These are phyloP conservation scores for Gymnocypris eckloni DNA, from an alignment of 2,797 vertebrate species.

Conservation along the genomic window DNA sequence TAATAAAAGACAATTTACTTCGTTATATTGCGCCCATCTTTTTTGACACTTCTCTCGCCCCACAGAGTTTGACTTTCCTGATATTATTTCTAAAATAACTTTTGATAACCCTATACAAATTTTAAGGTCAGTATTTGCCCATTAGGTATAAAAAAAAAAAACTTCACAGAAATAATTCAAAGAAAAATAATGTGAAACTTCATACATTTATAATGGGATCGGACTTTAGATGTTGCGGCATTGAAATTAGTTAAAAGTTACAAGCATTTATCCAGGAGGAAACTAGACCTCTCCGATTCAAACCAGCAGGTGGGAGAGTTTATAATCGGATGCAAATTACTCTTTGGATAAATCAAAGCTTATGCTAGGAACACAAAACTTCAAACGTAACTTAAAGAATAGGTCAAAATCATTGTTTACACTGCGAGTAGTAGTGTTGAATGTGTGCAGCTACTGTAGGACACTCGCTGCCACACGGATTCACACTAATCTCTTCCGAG, in stretches of 20 bases:
- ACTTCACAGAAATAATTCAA: background rate
- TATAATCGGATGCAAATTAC: background rate
- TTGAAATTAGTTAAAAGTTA: background rate
- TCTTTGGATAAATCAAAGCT: constrained; percentile 6
- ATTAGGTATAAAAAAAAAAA: background rate
- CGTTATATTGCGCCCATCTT: background rate
- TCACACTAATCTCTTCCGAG: constrained; percentile 27
- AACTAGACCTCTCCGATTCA: background rate
- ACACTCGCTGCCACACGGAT: constrained; percentile 17
- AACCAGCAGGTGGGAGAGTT: background rate
- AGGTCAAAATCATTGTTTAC: constrained; percentile 33
- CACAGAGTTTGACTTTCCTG: background rate
- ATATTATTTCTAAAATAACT: background rate
- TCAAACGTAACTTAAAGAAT: constrained; percentile 5
- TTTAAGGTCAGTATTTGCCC: background rate
- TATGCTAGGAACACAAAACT: background rate
- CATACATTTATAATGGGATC: background rate
- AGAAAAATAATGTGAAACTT: background rate
- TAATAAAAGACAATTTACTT: background rate
- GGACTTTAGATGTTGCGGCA: background rate
- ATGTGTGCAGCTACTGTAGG: constrained; percentile 9
- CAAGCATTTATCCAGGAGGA: background rate
- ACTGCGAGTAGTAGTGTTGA: background rate
- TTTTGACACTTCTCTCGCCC: background rate
- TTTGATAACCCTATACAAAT: background rate